Evolutionary conservation across 2,797 vertebrate species (phyloP).

Genomic region (Heterohyrax brucei): DNA sequence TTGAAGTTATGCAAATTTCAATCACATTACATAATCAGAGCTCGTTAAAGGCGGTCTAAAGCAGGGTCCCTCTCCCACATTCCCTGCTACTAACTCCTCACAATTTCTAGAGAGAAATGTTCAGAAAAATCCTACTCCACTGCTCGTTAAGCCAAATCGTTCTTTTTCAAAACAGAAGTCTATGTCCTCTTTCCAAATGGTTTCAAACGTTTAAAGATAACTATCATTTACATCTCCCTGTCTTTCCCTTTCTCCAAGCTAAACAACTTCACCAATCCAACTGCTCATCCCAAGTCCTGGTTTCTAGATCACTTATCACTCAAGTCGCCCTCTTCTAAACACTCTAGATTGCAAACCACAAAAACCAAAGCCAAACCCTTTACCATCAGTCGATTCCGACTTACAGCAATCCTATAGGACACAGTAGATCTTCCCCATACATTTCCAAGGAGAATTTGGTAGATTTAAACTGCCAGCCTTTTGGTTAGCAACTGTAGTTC

Average conservation of each 20-base stretch:
- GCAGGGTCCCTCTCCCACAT: constrained; percentile 34
- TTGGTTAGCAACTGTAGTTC: too few relatives aligned
- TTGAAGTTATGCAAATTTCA: constrained; percentile 61
- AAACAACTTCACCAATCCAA: constrained; percentile 65
- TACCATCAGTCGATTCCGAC: too few relatives aligned
- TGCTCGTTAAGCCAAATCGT: constrained; percentile 49
- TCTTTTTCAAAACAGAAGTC: constrained; percentile 52
- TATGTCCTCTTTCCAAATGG: constrained; percentile 29
- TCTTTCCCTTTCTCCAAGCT: constrained; percentile 46
- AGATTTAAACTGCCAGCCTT: too few relatives aligned
- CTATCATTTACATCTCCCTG: constrained; percentile 17
- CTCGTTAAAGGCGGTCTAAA: constrained; percentile 36
- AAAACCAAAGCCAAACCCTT: too few relatives aligned
- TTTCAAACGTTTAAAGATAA: constrained; percentile 58
- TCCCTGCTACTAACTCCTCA: constrained; percentile 38
- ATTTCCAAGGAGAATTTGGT: too few relatives aligned
- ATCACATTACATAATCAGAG: constrained; percentile 44
- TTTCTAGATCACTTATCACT: constrained; percentile 41
- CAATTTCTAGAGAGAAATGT: constrained; percentile 60
- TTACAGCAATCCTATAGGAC: too few relatives aligned
- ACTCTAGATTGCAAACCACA: background rate
- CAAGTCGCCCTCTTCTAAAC: background rate
- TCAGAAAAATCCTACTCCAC: constrained; percentile 54
- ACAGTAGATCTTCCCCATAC: too few relatives aligned
- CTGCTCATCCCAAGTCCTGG: background rate